phyloP scores from a whole-genome alignment of 2,797 vertebrate genomes.

The Lycodopsis pacificus region DNA sequence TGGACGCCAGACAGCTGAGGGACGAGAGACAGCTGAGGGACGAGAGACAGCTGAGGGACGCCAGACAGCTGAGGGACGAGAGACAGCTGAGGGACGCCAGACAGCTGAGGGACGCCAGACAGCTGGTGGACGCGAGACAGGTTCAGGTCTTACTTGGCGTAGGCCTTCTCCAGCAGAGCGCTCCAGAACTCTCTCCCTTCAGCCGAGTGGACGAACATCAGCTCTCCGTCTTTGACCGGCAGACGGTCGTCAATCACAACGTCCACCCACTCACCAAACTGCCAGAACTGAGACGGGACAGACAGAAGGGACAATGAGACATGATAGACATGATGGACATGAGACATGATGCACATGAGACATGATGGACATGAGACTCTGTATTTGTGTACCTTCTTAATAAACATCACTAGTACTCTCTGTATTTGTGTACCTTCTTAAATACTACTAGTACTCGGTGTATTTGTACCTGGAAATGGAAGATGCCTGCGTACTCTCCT shows the following conservation, averaged over 20 bases:
- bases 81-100: too few species aligned
- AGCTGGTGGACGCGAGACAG: too few species aligned
- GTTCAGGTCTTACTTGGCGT: constrained; percentile 85
- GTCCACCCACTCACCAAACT: constrained; percentile 95
- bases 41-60: too few species aligned
- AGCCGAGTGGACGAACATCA: constrained; percentile 92
- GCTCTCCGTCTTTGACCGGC: constrained; percentile 88
- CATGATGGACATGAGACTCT: too few species aligned
- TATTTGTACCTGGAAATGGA: constrained; percentile 89
- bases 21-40: too few species aligned
- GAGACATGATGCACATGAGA: too few species aligned
- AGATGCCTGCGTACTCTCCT: constrained; percentile 89
- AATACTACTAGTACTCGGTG: too few species aligned
- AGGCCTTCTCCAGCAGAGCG: constrained; percentile 94
- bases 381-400: too few species aligned
- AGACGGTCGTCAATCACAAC: constrained; percentile 93
- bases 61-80: too few species aligned
- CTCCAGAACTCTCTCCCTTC: constrained; percentile 94
- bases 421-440: neutral
- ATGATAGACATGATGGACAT: neutral
- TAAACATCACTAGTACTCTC: too few species aligned
- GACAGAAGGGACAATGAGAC: neutral
- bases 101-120: too few species aligned
- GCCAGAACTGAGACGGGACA: constrained; percentile 89
- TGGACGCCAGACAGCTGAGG: too few species aligned